phyloP scores from a whole-genome alignment of 2,797 vertebrate species.

The Lacerta bilineata region DNA sequence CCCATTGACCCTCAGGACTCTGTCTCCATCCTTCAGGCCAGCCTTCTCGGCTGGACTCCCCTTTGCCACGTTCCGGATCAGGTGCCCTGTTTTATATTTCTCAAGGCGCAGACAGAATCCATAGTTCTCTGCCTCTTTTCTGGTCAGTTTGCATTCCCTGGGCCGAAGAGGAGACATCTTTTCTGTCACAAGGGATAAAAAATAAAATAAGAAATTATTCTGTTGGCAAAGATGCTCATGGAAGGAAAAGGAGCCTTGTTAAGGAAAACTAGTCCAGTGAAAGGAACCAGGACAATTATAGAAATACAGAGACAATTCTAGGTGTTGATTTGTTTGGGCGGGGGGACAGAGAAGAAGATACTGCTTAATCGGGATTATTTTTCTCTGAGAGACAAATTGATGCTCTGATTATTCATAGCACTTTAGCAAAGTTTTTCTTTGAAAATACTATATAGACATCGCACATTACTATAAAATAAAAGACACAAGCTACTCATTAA shows the following conservation, averaged over 20 bases:
- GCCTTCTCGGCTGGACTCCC: constrained; percentile 87
- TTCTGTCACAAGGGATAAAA: constrained; percentile 66
- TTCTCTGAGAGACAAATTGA: not conserved
- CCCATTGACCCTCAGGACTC: constrained; percentile 90
- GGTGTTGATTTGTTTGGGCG: not conserved
- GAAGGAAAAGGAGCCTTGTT: not conserved
- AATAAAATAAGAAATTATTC: not conserved
- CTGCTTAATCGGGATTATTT: not conserved
- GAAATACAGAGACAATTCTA: not conserved
- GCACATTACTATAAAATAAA: not conserved
- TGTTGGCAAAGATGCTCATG: not conserved
- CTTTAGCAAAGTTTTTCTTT: not conserved
- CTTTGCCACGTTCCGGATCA: constrained; percentile 89
- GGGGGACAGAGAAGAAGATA: not conserved
- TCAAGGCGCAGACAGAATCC: constrained; percentile 93
- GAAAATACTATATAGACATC: constrained; percentile 2
- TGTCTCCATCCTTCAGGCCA: constrained; percentile 94
- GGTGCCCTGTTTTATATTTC: constrained; percentile 86
- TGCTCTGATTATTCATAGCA: not conserved
- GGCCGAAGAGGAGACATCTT: constrained; percentile 84
- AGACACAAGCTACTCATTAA: not conserved
- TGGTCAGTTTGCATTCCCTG: constrained; percentile 87
- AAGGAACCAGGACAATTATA: not conserved
- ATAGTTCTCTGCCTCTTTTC: constrained; percentile 83
- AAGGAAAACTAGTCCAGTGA: constrained; percentile 9